These are phyloP conservation scores for Aix galericulata DNA, from an alignment of 2,113 vertebrate species.

Conservation along the genomic window DNA sequence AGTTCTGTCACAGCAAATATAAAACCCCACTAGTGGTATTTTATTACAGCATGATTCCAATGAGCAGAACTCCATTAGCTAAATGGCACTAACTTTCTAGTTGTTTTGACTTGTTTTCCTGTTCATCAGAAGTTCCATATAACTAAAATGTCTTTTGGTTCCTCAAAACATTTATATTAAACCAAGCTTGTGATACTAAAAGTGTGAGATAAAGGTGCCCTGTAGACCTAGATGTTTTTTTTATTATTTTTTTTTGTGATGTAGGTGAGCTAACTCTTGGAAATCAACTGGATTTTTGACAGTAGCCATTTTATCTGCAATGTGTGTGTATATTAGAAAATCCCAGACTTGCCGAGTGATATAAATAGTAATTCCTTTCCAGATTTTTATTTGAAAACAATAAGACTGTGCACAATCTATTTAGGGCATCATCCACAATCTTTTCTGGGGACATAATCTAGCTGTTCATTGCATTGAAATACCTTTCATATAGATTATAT, in stretches of 20 bases:
- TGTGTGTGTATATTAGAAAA: not conserved
- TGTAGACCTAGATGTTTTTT: too few relatives aligned
- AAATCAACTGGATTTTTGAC: not conserved
- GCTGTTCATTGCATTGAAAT: not conserved
- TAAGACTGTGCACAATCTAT: not conserved
- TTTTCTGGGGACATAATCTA: not conserved
- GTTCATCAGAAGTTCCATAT: not conserved
- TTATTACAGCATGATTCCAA: not conserved
- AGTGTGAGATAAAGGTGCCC: not conserved
- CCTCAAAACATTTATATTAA: not conserved
- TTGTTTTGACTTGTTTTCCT: not conserved
- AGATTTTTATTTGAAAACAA: not conserved
- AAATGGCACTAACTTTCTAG: not conserved
- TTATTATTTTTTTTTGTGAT: not conserved
- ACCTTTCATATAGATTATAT: not conserved
- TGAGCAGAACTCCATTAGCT: not conserved
- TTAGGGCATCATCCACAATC: not conserved
- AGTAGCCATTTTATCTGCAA: not conserved
- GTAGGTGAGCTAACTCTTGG: not conserved
- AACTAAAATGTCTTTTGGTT: not conserved
- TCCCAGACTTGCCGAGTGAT: not conserved
- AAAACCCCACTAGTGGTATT: not conserved
- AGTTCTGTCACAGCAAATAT: not conserved
- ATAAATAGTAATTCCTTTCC: not conserved
- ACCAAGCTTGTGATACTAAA: not conserved